Conservation (phyloP, 2,797 vertebrate species). For the Hemitrygon akajei region DNA sequence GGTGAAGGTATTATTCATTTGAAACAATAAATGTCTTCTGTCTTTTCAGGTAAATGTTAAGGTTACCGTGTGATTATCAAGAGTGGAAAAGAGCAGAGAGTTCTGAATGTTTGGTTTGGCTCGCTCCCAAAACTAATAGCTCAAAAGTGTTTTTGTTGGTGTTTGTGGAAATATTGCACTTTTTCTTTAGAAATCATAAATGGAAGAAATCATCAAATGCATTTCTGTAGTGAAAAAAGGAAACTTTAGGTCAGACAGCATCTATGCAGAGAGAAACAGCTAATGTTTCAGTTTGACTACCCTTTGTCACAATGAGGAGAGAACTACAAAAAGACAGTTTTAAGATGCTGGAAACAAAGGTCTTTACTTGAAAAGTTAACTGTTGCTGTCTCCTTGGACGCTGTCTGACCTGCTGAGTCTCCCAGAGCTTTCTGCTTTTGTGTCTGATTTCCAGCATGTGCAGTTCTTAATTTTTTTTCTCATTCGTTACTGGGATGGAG, state of each 20-base stretch:
- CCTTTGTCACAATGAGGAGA: too few relatives aligned
- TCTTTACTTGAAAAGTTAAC: too few relatives aligned
- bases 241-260: too few relatives aligned
- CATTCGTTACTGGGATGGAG: not conserved
- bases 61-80: not conserved
- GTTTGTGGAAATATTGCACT: not conserved
- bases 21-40: not conserved
- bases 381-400: too few relatives aligned
- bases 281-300: too few relatives aligned
- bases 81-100: not conserved
- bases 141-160: not conserved
- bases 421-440: too few relatives aligned
- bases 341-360: too few relatives aligned
- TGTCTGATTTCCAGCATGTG: too few relatives aligned
- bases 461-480: not conserved
- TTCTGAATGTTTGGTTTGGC: not conserved
- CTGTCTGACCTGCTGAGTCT: too few relatives aligned
- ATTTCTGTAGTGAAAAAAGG: too few relatives aligned
- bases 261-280: too few relatives aligned
- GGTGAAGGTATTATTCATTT: not conserved
- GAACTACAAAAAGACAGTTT: too few relatives aligned
- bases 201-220: not conserved
- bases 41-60: not conserved
- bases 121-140: not conserved
- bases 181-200: not conserved